Base-by-base conservation (phyloP, 2,113 vertebrate species). In the Carassius carassius region DNA sequence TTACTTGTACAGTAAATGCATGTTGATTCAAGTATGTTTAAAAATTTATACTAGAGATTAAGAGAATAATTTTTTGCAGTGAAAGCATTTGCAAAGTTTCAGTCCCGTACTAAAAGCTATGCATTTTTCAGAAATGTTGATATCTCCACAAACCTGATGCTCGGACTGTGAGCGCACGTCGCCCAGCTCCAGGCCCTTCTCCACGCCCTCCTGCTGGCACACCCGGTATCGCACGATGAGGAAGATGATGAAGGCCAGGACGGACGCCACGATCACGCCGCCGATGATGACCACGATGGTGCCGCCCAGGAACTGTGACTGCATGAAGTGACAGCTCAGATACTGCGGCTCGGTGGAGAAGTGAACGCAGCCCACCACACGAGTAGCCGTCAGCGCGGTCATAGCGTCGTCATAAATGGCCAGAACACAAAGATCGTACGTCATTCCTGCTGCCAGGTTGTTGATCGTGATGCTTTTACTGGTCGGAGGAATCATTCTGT, bases 221-320 rank as follows among this genome's bases (percentile, higher is more conserved):
- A 99, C 97, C 87, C 97, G 96, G 94, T 99, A 99, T 86, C 98
- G 96, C 92, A 98, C 98, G 93, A 99, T 99, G 85, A 99, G 96
- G 92, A 99, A 99, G 91, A 99, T 98, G 94, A 99, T 99, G 92
- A 99, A 99, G 87, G 99, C 97, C 0, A 99, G 94, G 76, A 99
- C 97, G 0, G 98, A 99, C 0, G 98, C 98, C 90, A 99, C 98
- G 0, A 99, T 99, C 87, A 99, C 96, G 77, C 98, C 98, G 23
- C 98, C 98, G 0, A 99, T 99, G 90, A 99, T 97, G 87, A 99
- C 98, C 47, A 99, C 99, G 91, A 99, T 99, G 92, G 98, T 99
- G 67, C 98, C 98, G 0, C 98, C 98, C 80, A 99, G 95, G 91
- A 99, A 99, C 95, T 99, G 98, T 49, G 97, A 98, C 94, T 99